Conservation (phyloP, 2,797 vertebrate genomes). For the Sebastes vulpes region DNA sequence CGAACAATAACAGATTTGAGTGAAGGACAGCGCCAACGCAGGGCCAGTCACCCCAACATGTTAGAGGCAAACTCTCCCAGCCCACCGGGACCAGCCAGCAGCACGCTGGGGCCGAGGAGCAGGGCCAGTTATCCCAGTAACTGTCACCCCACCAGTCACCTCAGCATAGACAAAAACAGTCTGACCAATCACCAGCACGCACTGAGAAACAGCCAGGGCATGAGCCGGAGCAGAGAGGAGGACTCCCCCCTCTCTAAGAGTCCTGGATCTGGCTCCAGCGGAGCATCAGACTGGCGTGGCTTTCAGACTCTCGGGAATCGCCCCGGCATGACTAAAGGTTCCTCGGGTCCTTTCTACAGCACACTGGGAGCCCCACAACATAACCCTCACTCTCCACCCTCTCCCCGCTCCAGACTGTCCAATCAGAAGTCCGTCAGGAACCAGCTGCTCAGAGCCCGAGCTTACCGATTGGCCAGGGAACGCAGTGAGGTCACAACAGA, state of each 20-base stretch:
- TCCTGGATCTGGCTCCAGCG: slow-evolving; percentile 65
- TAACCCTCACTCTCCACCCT: slow-evolving; percentile 52
- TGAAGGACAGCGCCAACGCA: slow-evolving; percentile 55
- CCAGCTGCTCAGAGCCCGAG: slow-evolving; percentile 78
- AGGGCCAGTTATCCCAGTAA: slow-evolving; percentile 75
- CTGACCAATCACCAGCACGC: slow-evolving; percentile 44
- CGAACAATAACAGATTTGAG: slow-evolving; percentile 73
- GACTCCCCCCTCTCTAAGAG: slow-evolving; percentile 62
- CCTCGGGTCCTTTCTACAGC: slow-evolving; percentile 59
- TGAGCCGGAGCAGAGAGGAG: slow-evolving; percentile 56
- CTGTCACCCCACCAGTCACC: slow-evolving; percentile 40
- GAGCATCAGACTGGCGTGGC: slow-evolving; percentile 60
- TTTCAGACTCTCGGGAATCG: slow-evolving; percentile 68
- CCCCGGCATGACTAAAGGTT: slow-evolving; percentile 25
- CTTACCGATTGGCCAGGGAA: slow-evolving; percentile 68
- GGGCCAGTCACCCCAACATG: slow-evolving; percentile 79
- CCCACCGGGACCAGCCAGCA: slow-evolving; percentile 7
- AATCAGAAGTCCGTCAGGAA: slow-evolving; percentile 78
- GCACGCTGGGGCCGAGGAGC: slow-evolving; percentile 48
- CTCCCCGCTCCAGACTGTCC: slow-evolving; percentile 68
- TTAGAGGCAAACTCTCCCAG: slow-evolving; percentile 10
- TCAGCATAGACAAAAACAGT: slow-evolving; percentile 50
- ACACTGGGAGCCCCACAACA: slow-evolving; percentile 59
- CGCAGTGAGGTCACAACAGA: slow-evolving; percentile 78
- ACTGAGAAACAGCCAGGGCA: slow-evolving; percentile 27